Conservation (phyloP, 2,797 vertebrate genomes). For the Knipowitschia caucasica region DNA sequence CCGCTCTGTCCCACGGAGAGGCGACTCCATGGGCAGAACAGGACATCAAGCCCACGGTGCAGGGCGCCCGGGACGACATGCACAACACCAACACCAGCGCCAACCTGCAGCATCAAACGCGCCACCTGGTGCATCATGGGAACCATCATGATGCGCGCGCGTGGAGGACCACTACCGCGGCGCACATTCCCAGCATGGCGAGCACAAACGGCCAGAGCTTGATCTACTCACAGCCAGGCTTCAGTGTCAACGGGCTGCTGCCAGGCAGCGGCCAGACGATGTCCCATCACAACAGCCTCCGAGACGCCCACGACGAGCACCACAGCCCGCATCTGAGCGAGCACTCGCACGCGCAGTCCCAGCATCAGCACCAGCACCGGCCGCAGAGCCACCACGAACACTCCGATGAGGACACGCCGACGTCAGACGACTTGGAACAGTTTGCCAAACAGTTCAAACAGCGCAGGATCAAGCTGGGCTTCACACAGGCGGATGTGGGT, state of each 20-base stretch:
- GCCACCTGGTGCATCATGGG: constrained; percentile 90
- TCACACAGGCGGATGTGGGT: constrained; percentile 95
- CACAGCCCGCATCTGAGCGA: constrained; percentile 86
- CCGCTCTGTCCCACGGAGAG: constrained; percentile 94
- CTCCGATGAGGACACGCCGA: constrained; percentile 97
- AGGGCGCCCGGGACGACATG: constrained; percentile 87
- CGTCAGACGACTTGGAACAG: constrained; percentile 98
- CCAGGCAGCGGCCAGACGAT: constrained; percentile 84
- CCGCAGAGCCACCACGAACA: constrained; percentile 86
- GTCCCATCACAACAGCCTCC: constrained; percentile 84
- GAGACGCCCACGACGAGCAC: constrained; percentile 84
- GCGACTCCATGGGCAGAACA: constrained; percentile 89
- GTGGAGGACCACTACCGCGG: constrained; percentile 85
- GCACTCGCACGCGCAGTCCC: constrained; percentile 78
- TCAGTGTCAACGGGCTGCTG: constrained; percentile 87
- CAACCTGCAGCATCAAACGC: constrained; percentile 83
- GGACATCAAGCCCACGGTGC: constrained; percentile 92
- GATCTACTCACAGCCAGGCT: constrained; percentile 87
- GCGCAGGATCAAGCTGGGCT: constrained; percentile 94
- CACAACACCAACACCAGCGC: constrained; percentile 76
- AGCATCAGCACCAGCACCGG: constrained; percentile 82
- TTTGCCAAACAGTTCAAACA: constrained; percentile 99
- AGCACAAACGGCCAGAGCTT: constrained; percentile 87
- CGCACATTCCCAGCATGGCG: constrained; percentile 91
- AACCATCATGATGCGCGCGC: constrained; percentile 85